Percentiles rank a stretch among this genome's conserved stretches.
Conservation (phyloP, 1,140 invertebrate genomes). For the Colletes gigas region DNA sequence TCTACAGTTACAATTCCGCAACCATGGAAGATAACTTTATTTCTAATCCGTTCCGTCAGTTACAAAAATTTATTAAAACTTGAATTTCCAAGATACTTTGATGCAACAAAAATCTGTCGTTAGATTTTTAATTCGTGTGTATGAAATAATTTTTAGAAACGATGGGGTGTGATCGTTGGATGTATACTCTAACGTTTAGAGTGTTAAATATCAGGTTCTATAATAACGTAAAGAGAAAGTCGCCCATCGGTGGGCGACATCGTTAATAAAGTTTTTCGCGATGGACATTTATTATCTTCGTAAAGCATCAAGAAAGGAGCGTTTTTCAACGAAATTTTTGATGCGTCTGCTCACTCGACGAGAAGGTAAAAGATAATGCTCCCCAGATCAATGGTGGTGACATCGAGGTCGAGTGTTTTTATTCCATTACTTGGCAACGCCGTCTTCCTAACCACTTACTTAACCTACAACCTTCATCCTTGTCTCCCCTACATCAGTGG, state of each 20-base stretch:
- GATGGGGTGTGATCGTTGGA: too few relatives aligned
- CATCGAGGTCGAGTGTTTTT: constrained; percentile 74
- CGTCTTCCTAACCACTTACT: constrained; percentile 75
- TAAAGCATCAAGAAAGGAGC: constrained; percentile 19
- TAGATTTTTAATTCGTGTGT: too few relatives aligned
- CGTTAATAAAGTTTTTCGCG: background rate
- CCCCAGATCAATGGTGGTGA: constrained; percentile 47
- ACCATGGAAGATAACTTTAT: too few relatives aligned
- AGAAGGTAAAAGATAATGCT: constrained; percentile 55
- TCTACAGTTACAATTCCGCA: background rate
- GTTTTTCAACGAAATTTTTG: constrained; percentile 47
- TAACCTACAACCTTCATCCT: constrained; percentile 70
- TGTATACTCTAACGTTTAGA: too few relatives aligned
- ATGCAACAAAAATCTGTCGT: too few relatives aligned
- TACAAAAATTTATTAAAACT: too few relatives aligned
- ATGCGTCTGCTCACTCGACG: constrained; percentile 33
- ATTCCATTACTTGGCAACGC: constrained; percentile 71
- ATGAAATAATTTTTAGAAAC: too few relatives aligned
- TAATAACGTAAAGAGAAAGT: background rate
- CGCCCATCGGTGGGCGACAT: background rate
- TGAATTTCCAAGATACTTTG: too few relatives aligned
- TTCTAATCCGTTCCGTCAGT: too few relatives aligned
- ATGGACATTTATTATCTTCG: constrained; percentile 38
- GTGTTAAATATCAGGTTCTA: background rate
- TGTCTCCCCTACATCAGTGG: constrained; percentile 31